Evolutionary conservation across 2,888 invertebrate species (phyloP).

Genomic region (Rhamnusium bicolor): DNA sequence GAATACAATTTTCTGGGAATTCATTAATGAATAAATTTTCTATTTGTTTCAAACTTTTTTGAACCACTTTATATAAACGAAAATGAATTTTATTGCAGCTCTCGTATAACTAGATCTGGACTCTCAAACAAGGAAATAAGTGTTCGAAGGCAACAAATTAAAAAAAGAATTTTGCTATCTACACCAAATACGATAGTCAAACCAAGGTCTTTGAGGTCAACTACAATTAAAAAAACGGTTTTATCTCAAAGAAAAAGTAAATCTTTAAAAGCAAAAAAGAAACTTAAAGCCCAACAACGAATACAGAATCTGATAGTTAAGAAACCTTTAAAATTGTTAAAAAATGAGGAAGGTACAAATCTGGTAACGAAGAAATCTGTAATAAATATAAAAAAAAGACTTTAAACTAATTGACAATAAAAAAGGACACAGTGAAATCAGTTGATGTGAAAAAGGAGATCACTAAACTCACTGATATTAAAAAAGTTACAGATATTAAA

Average conservation of each 20-base stretch:
- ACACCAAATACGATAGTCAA: constrained; percentile 55
- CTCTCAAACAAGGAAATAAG: constrained; percentile 47
- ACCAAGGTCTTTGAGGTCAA: constrained; percentile 57
- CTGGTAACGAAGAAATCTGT: neutral
- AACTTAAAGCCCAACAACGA: constrained; percentile 41
- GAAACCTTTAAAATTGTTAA: constrained; percentile 27
- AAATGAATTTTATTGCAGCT: constrained; percentile 38
- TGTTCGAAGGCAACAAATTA: constrained; percentile 58
- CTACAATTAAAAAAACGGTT: constrained; percentile 59
- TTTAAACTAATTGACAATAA: constrained; percentile 19
- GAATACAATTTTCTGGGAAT: too few species aligned
- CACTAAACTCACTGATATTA: constrained; percentile 36
- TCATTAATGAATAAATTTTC: too few species aligned
- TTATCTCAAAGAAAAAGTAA: constrained; percentile 51
- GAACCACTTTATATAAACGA: too few species aligned
- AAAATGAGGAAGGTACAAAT: neutral
- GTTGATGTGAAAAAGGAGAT: constrained; percentile 21
- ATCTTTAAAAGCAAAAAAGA: constrained; percentile 47
- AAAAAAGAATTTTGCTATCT: constrained; percentile 58
- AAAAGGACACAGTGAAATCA: constrained; percentile 18
- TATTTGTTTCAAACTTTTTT: too few species aligned
- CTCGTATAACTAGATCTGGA: constrained; percentile 61
- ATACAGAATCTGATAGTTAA: constrained; percentile 20
- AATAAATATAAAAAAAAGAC: constrained; percentile 35
- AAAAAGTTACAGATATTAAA: constrained; percentile 52